Evolutionary conservation across 2,797 vertebrate genomes (phyloP), one percentile per base, ranked within the genome.

Genomic region (Morus bassanus): DNA sequence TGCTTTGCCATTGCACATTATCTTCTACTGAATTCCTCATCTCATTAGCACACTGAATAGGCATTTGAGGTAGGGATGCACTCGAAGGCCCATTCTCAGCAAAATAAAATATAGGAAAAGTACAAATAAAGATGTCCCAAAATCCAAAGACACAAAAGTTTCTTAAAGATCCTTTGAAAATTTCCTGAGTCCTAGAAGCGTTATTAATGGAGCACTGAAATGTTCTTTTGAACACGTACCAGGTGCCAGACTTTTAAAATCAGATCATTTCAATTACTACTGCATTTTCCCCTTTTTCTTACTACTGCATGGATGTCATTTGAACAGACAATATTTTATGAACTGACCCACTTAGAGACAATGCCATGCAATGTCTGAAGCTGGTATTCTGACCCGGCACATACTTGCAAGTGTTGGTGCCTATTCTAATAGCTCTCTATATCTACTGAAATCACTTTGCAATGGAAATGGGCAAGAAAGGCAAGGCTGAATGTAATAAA

Each of bases 271-370:
- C 69, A 95, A 78, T 91, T 88, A 70, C 39, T 67, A 18, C 7
- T 76, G 45, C 61, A 48, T 88, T 93, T 91, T 0, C 28, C 13
- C 21, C 23, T 79, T 88, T 88, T 88, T 73, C 54, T 59, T 91
- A 23, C 31, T 54, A 11, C 63, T 88, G 76, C 67, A 63, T 7
- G 45, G 79, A 13, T 50, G 86, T 59, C 22, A 81, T 67, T 94
- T 91, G 54, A 95, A 77, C 73, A 70, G 85, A 60, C 31, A 76
- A 81, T 79, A 88, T 84, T 94, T 96, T 89, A 57, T 88, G 73
- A 93, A 82, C 76, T 95, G 95, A 90, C 96, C 96, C 88, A 95
- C 82, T 95, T 95, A 84, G 61, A 90, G 65, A 96, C 46, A 90
- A 91, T 84, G 63, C 31, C 31, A 39, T 57, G 69, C 43, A 85